Evolutionary conservation across 2,888 invertebrate species (phyloP).

Genomic region (Acanthosoma haemorrhoidale): DNA sequence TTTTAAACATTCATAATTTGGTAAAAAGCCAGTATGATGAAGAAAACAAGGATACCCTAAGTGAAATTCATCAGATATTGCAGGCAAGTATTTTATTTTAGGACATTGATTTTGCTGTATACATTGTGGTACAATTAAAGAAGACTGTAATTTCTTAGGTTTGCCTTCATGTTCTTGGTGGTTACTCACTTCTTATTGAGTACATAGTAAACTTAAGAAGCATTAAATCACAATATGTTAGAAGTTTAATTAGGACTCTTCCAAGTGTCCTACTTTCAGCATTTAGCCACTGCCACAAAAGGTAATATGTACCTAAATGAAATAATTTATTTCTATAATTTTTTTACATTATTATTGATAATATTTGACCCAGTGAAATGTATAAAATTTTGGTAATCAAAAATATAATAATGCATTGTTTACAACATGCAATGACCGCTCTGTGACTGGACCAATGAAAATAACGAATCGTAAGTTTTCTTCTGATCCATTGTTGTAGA

Average conservation of each 20-base stretch:
- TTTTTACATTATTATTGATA: too few species aligned
- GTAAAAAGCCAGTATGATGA: not conserved
- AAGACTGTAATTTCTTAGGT: not conserved
- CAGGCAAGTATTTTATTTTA: not conserved
- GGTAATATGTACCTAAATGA: constrained; percentile 2
- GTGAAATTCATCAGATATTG: not conserved
- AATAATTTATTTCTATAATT: not conserved
- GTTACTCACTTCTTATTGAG: not conserved
- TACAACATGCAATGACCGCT: too few species aligned
- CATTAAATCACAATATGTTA: not conserved
- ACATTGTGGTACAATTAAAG: not conserved
- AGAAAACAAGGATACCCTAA: not conserved
- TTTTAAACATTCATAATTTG: not conserved
- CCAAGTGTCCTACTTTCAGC: not conserved
- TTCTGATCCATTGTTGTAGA: too few species aligned
- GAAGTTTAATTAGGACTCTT: constrained; percentile 15
- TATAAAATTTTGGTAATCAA: not conserved
- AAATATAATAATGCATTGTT: too few species aligned
- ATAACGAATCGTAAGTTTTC: too few species aligned
- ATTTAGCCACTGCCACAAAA: constrained; percentile 14
- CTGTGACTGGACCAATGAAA: too few species aligned
- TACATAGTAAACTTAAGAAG: not conserved
- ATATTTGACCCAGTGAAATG: not conserved
- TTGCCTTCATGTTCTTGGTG: not conserved
- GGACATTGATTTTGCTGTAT: not conserved